Base-by-base conservation (phyloP, 2,888 invertebrate species). In the Acrobasis consociella region DNA sequence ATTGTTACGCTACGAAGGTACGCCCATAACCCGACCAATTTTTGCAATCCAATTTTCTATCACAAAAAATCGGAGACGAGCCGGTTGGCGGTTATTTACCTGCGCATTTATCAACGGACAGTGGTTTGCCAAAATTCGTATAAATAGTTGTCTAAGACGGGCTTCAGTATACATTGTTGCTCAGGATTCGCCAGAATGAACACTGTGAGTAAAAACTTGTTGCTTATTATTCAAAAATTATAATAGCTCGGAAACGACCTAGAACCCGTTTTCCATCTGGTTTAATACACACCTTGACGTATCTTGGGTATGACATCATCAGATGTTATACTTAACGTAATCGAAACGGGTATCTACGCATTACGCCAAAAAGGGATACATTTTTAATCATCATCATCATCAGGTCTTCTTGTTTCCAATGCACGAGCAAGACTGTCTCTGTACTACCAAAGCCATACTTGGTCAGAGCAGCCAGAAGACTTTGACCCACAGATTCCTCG, bases 151-250 rank as follows among this genome's bases (percentile, higher is more conserved):
- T 71, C 66, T 62, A 63, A 65, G 63, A 58, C 67, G 62, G 51
- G 37, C 58, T 65, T 71, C 65, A 66, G 69, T 63, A 69, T 66
- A 69, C 81, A 85, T 76, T 81, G 66, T 68, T 68, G 67, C 68
- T 71, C 70, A 67, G 74, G 72, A 74, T 68, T 72, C 75, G 74
- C 65, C 74, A 86, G 77, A 76, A 90, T 90, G 89, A 88, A 87
- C 78, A 85, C 83, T 67, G 89, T 90, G 69, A 88, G 89, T 87
- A 74, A 17, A 31, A 59, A 55, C 50, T 56, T 58, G 7, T 46
- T 55, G 16, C 8, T 31, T 7, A 61, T 51, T 58, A 56, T 64
- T 50, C 9, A 51, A 46, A 37, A 7, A 63, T 61, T 66, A 52
- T 13, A 46, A 63, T 42, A 58, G 37, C 15, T 8, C 8, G 5